A percentile compares a stretch with the other conserved stretches of the same genome.
Conservation (phyloP, 2,113 vertebrate species). For the Cryptomyrus ogoouensis region DNA sequence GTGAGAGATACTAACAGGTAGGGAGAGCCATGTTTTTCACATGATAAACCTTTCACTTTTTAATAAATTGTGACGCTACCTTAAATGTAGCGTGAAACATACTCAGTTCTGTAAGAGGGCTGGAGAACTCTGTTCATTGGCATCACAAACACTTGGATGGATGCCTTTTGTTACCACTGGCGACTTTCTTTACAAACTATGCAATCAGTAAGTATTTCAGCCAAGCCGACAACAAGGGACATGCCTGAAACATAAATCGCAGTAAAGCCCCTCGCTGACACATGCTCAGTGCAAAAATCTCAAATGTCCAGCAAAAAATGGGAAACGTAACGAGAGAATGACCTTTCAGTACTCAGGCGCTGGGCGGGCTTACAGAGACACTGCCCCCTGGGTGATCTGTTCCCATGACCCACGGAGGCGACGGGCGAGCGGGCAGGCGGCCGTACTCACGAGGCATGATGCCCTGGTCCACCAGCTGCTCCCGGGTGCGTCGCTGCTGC, state of each 20-base stretch:
- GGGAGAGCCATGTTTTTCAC: not conserved
- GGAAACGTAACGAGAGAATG: not conserved
- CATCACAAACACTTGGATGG: not conserved
- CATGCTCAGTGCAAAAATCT: not conserved
- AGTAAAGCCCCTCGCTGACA: not conserved
- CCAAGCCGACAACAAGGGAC: not conserved
- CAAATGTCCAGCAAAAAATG: not conserved
- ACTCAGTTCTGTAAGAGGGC: not conserved
- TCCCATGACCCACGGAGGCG: not conserved
- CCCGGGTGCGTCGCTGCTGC: slow-evolving; percentile 87
- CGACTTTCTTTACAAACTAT: not conserved
- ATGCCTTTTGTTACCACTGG: not conserved
- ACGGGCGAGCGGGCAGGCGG: not conserved
- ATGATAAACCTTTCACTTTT: not conserved
- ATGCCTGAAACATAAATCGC: not conserved
- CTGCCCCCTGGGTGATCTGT: not conserved
- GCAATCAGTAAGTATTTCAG: not conserved
- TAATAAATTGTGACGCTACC: not conserved
- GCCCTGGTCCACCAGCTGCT: slow-evolving; percentile 97
- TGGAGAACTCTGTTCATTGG: not conserved
- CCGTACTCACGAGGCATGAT: slow-evolving; percentile 96
- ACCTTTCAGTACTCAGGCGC: not conserved
- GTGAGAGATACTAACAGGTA: not conserved
- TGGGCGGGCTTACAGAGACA: not conserved
- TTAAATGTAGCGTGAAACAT: not conserved